Evolutionary conservation across 2,888 invertebrate genomes (phyloP).

Genomic region (Cryptocephalus primarius): DNA sequence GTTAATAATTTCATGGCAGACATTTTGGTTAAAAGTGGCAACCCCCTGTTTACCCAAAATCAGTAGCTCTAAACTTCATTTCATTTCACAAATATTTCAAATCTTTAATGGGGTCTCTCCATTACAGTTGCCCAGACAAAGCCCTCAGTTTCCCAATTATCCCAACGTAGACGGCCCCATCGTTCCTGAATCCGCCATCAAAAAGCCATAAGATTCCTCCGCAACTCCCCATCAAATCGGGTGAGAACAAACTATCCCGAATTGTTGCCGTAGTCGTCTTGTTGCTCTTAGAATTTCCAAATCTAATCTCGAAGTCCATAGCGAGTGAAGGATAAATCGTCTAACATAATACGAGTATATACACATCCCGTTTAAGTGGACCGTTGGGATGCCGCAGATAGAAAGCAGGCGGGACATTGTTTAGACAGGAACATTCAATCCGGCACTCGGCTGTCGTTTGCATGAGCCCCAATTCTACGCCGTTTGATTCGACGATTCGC

Average conservation of each 20-base stretch:
- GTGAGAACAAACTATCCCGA: not conserved
- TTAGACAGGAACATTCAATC: slow-evolving; percentile 28
- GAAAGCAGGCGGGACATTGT: slow-evolving; percentile 15
- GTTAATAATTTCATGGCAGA: no score
- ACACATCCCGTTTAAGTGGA: slow-evolving; percentile 7
- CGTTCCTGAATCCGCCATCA: no score
- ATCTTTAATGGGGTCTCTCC: no score
- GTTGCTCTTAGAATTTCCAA: slow-evolving; percentile 1
- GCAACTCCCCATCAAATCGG: not conserved
- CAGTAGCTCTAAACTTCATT: no score
- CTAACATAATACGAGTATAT: slow-evolving; percentile 1
- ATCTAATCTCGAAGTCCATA: slow-evolving; percentile 3
- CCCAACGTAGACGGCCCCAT: no score
- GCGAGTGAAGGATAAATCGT: not conserved
- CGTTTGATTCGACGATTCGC: slow-evolving; percentile 23
- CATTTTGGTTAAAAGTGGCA: no score
- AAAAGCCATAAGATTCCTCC: no score
- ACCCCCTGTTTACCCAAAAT: no score
- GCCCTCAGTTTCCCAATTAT: no score
- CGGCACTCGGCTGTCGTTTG: slow-evolving; percentile 26
- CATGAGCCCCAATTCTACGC: slow-evolving; percentile 18
- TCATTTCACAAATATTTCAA: no score
- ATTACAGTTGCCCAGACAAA: no score
- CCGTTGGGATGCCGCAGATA: slow-evolving; percentile 1
- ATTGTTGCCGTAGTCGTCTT: not conserved